Evolutionary conservation across 2,113 vertebrate genomes (phyloP), one percentile per base, ranked within the genome.

Genomic region (Rafetus swinhoei): DNA sequence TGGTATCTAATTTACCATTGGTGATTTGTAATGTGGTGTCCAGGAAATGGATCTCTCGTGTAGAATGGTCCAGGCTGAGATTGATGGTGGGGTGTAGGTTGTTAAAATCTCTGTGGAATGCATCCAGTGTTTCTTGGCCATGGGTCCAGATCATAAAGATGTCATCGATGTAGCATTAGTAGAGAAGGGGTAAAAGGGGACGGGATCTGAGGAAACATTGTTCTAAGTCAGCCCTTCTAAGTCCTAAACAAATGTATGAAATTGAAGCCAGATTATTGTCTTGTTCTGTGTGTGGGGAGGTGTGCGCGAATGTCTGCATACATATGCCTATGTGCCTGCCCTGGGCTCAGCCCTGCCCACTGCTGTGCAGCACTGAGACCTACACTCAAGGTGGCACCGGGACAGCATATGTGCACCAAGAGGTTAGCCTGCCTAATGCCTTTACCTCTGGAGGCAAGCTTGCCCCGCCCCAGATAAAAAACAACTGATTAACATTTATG

Each of bases 271-370:
- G 56, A 69, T 87, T 87, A 59, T 60, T 72, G 18, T 72, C 32
- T 72, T 2, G 10, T 19, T 35, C 16, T 72, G 2, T 35, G 32
- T 35, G 65, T 35, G 65, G 18, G 32, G 35, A 32, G 9, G 16
- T n/a, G 32, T 2, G 62, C 9, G 13, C 4, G 16, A 10, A 32
- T 35, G 65, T 4, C 25, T 7, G 6, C 24, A 25, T 3, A 1
- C 18, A 2, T 18, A 15, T 3, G 4, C 62, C 65, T 69, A 32
- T 18, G 32, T 69, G 65, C n/a, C n/a, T 72, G 18, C 9, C 32
- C 8, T 72, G n/a, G n/a, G n/a, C 19, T n/a, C n/a, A 72, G 9
- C n/a, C 16, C 32, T 35, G 18, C n/a, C 65, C n/a, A 10, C n/a
- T 35, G 18, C n/a, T 35, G 32, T 21, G n/a, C 65, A 35, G n/a